Evolutionary conservation across 2,113 vertebrate genomes (phyloP).

Genomic region (Calidris pugnax): DNA sequence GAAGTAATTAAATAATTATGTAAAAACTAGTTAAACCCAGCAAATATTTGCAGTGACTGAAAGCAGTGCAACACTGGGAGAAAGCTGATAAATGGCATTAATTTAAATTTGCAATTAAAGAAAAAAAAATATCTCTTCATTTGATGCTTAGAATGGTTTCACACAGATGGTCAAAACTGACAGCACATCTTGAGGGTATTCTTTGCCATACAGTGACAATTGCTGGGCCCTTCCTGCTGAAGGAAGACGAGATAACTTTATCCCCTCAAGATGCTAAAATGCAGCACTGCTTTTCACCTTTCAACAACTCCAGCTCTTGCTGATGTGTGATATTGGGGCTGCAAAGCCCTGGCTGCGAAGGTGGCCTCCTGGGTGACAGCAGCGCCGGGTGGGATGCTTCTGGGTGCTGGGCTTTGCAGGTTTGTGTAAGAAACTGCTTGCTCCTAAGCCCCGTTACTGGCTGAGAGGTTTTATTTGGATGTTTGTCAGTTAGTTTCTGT

Average conservation of each 20-base stretch:
- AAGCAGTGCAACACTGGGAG: background rate
- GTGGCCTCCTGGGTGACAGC: background rate
- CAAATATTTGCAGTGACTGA: conserved; percentile 19
- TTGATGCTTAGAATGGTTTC: background rate
- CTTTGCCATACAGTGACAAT: background rate
- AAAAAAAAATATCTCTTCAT: background rate
- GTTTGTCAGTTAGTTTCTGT: background rate
- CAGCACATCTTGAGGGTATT: background rate
- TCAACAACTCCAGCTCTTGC: background rate
- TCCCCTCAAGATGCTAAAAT: rapidly evolving
- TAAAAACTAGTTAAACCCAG: background rate
- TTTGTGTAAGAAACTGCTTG: background rate
- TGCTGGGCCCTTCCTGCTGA: background rate
- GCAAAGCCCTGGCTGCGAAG: background rate
- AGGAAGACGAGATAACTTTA: background rate
- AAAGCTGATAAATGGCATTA: background rate
- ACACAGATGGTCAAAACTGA: background rate
- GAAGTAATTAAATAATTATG: background rate
- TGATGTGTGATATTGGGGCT: background rate
- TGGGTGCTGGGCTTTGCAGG: background rate
- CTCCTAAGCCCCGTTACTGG: background rate
- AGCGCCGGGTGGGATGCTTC: background rate
- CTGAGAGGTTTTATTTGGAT: conserved; percentile 21
- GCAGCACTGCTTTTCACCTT: background rate
- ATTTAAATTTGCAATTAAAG: background rate